Conservation (phyloP, 2,113 vertebrate species). For the Mirounga angustirostris region DNA sequence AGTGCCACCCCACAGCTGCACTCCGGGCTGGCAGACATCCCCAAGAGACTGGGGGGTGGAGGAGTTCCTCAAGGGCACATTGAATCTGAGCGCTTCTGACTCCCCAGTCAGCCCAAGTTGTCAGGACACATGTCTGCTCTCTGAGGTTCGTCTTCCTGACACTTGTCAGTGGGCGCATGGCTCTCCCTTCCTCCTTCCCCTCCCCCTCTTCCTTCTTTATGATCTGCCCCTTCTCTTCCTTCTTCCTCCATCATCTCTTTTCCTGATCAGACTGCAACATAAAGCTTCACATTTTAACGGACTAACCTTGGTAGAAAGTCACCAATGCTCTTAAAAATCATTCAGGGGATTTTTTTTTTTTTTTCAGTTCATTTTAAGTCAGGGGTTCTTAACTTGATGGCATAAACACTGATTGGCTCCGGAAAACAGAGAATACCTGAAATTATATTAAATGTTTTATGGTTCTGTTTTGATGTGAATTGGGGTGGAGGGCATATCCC, state of each 20-base stretch:
- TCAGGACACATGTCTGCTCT: not conserved
- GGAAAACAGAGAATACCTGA: not conserved
- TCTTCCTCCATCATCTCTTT: not conserved
- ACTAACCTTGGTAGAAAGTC: not conserved
- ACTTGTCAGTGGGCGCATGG: fast-evolving
- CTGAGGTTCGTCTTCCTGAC: fast-evolving
- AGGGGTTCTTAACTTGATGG: not conserved
- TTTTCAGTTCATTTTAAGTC: not conserved
- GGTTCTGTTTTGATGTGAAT: not conserved
- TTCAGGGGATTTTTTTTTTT: not conserved
- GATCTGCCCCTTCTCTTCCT: not conserved
- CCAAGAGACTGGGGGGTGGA: not conserved
- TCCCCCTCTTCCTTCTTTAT: not conserved
- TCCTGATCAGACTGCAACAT: not conserved
- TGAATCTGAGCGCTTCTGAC: not conserved
- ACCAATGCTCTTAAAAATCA: not conserved
- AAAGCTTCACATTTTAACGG: not conserved
- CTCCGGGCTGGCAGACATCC: not conserved
- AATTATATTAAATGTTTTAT: not conserved
- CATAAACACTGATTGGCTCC: not conserved
- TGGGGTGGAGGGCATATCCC: not conserved
- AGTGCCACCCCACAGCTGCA: not conserved
- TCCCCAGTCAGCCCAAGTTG: not conserved
- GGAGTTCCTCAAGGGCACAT: not conserved
- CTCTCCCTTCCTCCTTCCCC: not conserved